Evolutionary conservation across 2,113 vertebrate genomes (phyloP).

Genomic region (Calidris pygmaea): DNA sequence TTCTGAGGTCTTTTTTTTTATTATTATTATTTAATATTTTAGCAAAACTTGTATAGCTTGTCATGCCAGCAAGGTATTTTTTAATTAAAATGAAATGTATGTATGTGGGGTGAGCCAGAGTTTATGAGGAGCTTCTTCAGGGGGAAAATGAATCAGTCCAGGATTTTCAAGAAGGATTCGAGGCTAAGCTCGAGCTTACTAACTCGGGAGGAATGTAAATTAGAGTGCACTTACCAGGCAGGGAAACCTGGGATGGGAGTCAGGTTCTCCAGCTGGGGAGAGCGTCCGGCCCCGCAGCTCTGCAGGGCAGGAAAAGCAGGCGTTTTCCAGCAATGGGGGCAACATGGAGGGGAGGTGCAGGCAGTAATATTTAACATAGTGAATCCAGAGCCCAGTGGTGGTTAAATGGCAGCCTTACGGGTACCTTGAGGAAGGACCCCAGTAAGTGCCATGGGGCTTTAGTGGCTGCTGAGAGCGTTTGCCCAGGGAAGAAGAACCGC

Average conservation of each 20-base stretch:
- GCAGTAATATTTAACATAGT: background rate
- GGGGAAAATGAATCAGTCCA: constrained; percentile 62
- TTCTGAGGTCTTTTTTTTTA: constrained; percentile 11
- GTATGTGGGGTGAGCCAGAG: constrained; percentile 63
- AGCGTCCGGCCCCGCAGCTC: fast-evolving
- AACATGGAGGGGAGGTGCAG: background rate
- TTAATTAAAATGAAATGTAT: constrained; percentile 69
- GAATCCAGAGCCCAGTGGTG: background rate
- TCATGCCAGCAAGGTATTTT: constrained; percentile 66
- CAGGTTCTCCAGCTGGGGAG: background rate
- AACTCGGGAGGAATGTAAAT: constrained; percentile 52
- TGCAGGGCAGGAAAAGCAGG: background rate
- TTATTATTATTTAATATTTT: constrained; percentile 58
- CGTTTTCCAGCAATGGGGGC: background rate
- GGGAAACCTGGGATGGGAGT: constrained; percentile 15
- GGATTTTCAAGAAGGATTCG: constrained; percentile 47
- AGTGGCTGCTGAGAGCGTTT: fast-evolving
- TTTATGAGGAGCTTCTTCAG: constrained; percentile 68
- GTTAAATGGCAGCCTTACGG: background rate
- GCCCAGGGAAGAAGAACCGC: background rate
- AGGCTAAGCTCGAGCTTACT: constrained; percentile 41
- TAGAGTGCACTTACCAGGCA: constrained; percentile 2
- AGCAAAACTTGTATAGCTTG: constrained; percentile 57
- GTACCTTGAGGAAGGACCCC: background rate
- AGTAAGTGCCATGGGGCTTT: background rate